phyloP scores from a whole-genome alignment of 2,888 invertebrate species.

The Digitonthophagus gazella region DNA sequence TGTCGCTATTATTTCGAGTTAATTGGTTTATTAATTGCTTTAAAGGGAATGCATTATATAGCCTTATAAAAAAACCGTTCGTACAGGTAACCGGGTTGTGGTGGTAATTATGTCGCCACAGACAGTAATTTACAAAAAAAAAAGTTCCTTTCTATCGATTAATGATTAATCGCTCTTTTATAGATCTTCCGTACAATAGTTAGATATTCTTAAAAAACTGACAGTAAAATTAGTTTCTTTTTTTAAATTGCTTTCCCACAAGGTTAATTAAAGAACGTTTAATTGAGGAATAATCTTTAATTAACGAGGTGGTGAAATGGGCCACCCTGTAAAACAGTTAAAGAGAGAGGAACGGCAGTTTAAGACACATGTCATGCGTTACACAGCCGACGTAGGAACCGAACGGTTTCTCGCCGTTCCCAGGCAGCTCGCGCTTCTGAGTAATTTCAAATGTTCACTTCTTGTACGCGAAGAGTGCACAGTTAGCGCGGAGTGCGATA shows the following conservation, averaged over 20 bases:
- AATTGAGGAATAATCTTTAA: no score
- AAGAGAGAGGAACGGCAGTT: not conserved
- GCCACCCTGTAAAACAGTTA: not conserved
- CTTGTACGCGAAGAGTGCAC: not conserved
- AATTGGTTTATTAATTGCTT: not conserved
- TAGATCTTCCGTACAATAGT: no score
- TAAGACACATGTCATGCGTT: not conserved
- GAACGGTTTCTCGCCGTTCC: not conserved
- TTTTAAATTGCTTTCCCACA: no score
- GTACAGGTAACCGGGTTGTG: not conserved
- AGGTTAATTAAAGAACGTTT: no score
- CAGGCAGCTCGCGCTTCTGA: conserved; percentile 10
- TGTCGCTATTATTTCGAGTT: not conserved
- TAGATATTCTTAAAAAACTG: no score
- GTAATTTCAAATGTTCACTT: conserved; percentile 15
- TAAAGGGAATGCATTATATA: not conserved
- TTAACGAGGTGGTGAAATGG: no score
- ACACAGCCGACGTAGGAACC: no score
- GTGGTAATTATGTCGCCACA: not conserved
- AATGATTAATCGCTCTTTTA: no score
- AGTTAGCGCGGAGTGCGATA: not conserved
- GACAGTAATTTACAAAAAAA: not conserved
- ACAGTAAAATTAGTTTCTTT: no score
- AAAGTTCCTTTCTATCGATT: not conserved
- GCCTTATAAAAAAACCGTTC: not conserved